These are phyloP conservation scores for Acipenser oxyrinchus DNA, from an alignment of 2,797 vertebrate genomes.

Conservation along the genomic window DNA sequence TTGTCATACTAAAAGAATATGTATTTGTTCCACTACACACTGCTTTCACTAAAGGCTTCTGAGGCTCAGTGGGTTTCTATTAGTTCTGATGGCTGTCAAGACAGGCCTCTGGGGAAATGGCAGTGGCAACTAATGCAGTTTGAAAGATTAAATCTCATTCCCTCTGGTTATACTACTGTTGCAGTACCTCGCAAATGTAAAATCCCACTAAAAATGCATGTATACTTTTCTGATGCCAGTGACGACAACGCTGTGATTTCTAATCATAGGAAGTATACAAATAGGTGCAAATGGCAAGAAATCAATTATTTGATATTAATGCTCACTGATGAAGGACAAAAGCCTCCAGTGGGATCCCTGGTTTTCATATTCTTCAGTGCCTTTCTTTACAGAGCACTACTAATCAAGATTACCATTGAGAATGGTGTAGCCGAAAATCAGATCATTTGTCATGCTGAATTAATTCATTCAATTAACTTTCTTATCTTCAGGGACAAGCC, in stretches of 20 bases:
- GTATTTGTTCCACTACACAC: neutral
- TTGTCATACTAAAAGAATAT: neutral
- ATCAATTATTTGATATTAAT: conserved; percentile 27
- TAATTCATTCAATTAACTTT: conserved; percentile 10
- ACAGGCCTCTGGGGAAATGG: neutral
- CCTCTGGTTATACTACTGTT: conserved; percentile 19
- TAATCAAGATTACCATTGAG: neutral
- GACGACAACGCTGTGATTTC: conserved; percentile 31
- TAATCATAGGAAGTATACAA: conserved; percentile 18
- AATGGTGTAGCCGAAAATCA: neutral
- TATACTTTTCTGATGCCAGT: conserved; percentile 29
- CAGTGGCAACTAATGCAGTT: conserved; percentile 5
- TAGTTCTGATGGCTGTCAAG: conserved; percentile 2
- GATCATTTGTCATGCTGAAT: conserved; percentile 8
- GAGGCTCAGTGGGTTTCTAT: neutral
- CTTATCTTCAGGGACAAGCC: conserved; percentile 8
- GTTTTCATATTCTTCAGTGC: conserved; percentile 24
- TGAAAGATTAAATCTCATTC: conserved; percentile 5
- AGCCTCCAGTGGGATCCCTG: conserved; percentile 17
- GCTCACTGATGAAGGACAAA: conserved; percentile 23
- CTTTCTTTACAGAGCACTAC: neutral
- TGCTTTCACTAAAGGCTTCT: neutral
- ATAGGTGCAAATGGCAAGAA: conserved; percentile 30
- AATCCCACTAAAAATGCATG: conserved; percentile 30
- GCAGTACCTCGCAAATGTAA: conserved; percentile 38